A percentile compares a stretch with the other conserved stretches of the same genome.
Conservation (phyloP, 2,797 vertebrate genomes). For the Clarias pachynema region DNA sequence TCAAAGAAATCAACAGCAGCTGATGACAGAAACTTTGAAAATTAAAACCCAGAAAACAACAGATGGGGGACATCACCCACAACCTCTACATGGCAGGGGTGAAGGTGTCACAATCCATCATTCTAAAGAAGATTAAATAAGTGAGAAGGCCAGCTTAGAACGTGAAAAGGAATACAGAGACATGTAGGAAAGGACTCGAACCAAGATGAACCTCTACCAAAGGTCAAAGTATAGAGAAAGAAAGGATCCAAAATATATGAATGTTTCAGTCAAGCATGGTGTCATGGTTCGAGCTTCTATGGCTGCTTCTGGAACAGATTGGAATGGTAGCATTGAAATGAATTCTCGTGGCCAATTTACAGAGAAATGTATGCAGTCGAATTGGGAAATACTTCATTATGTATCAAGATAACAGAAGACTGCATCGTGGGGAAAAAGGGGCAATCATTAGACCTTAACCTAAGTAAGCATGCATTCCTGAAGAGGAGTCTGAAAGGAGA, state of each 20-base stretch:
- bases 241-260: neutral
- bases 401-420: neutral
- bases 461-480: neutral
- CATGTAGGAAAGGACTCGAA: neutral
- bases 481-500: neutral
- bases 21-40: neutral
- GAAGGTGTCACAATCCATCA: neutral
- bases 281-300: neutral
- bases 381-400: neutral
- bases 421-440: neutral
- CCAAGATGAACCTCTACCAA: neutral
- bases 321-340: neutral
- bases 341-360: neutral
- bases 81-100: neutral
- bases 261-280: neutral
- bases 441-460: neutral
- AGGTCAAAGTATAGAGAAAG: neutral
- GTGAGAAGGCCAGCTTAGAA: neutral
- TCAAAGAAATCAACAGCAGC: neutral
- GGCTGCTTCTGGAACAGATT: neutral
- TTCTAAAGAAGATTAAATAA: neutral
- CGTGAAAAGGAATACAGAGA: neutral
- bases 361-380: neutral
- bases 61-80: neutral
- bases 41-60: neutral